These are phyloP conservation scores for Hypsibius dujardini DNA, from an alignment of 1,140 invertebrate species.

Conservation along the genomic window DNA sequence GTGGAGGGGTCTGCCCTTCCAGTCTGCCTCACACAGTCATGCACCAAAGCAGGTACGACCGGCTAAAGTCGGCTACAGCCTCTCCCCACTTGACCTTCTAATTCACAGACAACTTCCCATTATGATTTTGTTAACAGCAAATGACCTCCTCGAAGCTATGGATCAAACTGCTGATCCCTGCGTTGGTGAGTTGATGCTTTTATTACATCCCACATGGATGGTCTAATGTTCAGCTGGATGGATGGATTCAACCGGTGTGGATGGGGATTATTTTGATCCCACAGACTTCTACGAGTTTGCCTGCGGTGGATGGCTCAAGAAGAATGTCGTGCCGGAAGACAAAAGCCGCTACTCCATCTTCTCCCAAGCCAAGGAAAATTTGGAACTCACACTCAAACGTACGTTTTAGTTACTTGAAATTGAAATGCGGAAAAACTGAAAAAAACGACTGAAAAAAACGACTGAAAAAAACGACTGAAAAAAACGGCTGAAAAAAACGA, in stretches of 20 bases:
- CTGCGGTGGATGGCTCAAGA: conserved; percentile 39
- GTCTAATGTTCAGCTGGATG: neutral
- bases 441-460: too few relatives aligned
- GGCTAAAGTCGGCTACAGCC: too few relatives aligned
- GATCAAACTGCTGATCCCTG: conserved; percentile 35
- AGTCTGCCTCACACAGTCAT: too few relatives aligned
- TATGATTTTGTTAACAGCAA: conserved; percentile 17
- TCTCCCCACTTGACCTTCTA: too few relatives aligned
- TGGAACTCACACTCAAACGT: conserved; percentile 1
- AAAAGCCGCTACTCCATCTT: neutral
- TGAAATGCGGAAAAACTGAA: too few relatives aligned
- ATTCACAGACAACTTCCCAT: too few relatives aligned
- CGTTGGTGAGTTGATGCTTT: neutral
- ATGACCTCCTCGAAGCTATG: conserved; percentile 36
- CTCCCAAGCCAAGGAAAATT: neutral
- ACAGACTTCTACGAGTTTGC: conserved; percentile 37
- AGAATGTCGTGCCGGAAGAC: conserved; percentile 5
- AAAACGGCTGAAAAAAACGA: too few relatives aligned
- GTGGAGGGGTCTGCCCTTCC: too few relatives aligned
- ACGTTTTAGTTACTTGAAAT: neutral
- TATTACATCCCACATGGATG: neutral
- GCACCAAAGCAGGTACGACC: too few relatives aligned
- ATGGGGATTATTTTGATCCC: neutral
- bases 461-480: too few relatives aligned
- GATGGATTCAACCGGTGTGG: neutral